Evolutionary conservation across 2,797 vertebrate species (phyloP).

Genomic region (Arremon aurantiirostris): DNA sequence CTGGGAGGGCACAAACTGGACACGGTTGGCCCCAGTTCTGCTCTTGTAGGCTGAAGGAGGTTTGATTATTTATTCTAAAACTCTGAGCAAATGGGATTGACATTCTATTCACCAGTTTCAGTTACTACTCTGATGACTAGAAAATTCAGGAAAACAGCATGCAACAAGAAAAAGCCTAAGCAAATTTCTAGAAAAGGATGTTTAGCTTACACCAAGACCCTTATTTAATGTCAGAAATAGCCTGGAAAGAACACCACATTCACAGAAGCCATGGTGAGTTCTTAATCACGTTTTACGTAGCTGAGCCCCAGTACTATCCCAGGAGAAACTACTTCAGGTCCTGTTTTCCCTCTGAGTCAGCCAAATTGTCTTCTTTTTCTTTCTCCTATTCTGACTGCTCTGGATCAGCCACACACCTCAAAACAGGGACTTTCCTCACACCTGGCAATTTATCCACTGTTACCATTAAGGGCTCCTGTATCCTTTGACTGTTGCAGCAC

Average conservation of each 20-base stretch:
- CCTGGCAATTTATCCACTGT: neutral
- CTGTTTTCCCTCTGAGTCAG: neutral
- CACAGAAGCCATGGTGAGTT: neutral
- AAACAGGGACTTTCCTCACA: neutral
- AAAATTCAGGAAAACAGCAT: neutral
- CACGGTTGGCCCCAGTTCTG: fast-evolving
- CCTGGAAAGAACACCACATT: neutral
- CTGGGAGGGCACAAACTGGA: neutral
- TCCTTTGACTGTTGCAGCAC: neutral
- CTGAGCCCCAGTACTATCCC: neutral
- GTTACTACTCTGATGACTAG: neutral
- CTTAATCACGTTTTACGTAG: neutral
- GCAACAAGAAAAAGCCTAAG: neutral
- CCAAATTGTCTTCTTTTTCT: neutral
- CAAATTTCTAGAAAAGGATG: neutral
- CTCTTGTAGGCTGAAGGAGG: neutral
- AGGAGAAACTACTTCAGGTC: neutral
- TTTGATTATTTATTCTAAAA: neutral
- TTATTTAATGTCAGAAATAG: neutral
- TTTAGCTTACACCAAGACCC: neutral
- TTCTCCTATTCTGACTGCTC: neutral
- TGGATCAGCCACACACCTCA: neutral
- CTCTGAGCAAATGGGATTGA: neutral
- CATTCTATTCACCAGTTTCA: neutral
- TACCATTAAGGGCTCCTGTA: neutral